Base-by-base conservation (phyloP, 2,113 vertebrate genomes). In the Actinemys pallida region DNA sequence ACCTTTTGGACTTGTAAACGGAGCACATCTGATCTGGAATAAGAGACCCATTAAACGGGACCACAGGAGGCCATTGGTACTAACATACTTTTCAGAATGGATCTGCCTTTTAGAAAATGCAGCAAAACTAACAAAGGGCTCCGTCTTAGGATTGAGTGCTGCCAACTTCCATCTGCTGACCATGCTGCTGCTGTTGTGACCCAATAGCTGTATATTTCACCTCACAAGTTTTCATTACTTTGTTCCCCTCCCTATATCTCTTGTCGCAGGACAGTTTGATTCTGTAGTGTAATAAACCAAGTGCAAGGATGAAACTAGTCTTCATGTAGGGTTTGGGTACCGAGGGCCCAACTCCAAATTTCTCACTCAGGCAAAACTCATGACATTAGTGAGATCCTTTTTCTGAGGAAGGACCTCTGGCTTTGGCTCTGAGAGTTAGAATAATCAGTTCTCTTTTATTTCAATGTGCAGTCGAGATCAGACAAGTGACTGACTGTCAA, bases 151-250 rank as follows among this genome's bases (percentile, higher is more conserved):
- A 4, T 47, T 56, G 25, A 54, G 62, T 5, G 11, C 24, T 50
- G 49, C n/a, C 84, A 72, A 47, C 14, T 82, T 57, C 65, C 5
- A n/a, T 86, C 25, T 88, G 31, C 83, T 88, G 89, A 31, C 20
- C 72, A 45, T n/a, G 50, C 25, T 8, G 9, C 29, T 89, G 76
- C 39, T 93, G n/a, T 75, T 59, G 42, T 54, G n/a, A 31, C 76
- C 31, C 16, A 27, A 6, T 0, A 1, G 5, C 8, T 84, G n/a
- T 6, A 1, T 88, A 52, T 87, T 72, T 20, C 5, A 52, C 14
- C 59, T 62, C 59, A n/a, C 13, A 42, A n/a, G 4, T 25, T 49
- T 80, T 88, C 84, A 76, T 75, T 31, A 65, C 69, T 53, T 83
- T 79, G 29, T n/a, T 47, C 81, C 81, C 3, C 5, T 2, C 8